phyloP scores from a whole-genome alignment of 1,140 invertebrate species.

The Ceratina calcarata region DNA sequence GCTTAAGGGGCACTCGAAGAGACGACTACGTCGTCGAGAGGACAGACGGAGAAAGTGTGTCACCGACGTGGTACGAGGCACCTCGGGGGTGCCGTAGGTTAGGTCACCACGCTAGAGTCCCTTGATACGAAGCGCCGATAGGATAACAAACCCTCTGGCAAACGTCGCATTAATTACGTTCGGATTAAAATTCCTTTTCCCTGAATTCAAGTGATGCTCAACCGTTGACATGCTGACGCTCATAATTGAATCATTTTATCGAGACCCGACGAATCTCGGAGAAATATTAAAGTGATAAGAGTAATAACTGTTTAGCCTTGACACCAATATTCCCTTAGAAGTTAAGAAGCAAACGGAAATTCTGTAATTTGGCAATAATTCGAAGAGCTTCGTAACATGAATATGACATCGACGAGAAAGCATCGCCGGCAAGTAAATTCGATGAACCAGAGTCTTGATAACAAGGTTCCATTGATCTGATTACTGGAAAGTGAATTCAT shows the following conservation, averaged over 20 bases:
- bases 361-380: neutral
- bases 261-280: neutral
- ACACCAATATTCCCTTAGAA: neutral
- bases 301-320: neutral
- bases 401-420: slow-evolving; percentile 12
- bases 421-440: slow-evolving; percentile 1
- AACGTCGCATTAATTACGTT: slow-evolving; percentile 3
- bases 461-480: slow-evolving; percentile 9
- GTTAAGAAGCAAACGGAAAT: neutral
- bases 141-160: slow-evolving; percentile 10
- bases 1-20: slow-evolving; percentile 19
- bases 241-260: neutral
- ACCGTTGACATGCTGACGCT: neutral
- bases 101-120: slow-evolving; percentile 38
- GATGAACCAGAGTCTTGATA: neutral
- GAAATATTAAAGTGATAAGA: neutral
- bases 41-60: slow-evolving; percentile 59
- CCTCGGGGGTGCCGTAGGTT: slow-evolving; percentile 43
- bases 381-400: neutral
- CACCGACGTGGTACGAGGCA: slow-evolving; percentile 47
- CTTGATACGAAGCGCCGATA: slow-evolving; percentile 33
- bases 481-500: slow-evolving; percentile 19
- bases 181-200: neutral
- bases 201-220: neutral
- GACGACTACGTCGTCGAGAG: slow-evolving; percentile 35